Evolutionary conservation across 92 coral and sea anemone species (phyloP).

Genomic region (Bergia puertoricense): DNA sequence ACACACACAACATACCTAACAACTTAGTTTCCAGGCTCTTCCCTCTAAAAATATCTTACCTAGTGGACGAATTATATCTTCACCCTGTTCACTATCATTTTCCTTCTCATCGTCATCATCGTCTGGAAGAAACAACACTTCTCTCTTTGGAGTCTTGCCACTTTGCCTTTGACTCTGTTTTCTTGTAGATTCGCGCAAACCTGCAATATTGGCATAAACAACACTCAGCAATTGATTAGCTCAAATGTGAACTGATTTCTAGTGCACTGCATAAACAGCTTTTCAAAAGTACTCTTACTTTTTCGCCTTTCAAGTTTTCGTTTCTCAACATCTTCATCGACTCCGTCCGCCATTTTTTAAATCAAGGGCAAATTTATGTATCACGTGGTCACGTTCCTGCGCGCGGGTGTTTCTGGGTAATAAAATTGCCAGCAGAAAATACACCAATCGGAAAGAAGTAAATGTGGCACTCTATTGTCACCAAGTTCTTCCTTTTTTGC

Average conservation of each 20-base stretch:
- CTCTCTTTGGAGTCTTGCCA: slow-evolving; percentile 9
- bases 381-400: slow-evolving; percentile 32
- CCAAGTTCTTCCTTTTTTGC: not conserved
- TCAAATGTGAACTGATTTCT: not conserved
- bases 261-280: not conserved
- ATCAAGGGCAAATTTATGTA: not conserved
- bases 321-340: not conserved
- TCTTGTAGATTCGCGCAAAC: slow-evolving; percentile 30
- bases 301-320: not conserved
- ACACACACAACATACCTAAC: not conserved
- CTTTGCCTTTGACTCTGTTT: slow-evolving; percentile 19
- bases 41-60: not conserved
- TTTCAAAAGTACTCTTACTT: slow-evolving; percentile 9
- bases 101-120: slow-evolving; percentile 34
- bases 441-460: slow-evolving; percentile 32
- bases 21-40: not conserved
- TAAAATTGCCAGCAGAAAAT: not conserved
- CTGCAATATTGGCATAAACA: not conserved
- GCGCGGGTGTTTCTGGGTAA: slow-evolving; percentile 32
- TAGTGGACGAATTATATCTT: slow-evolving; percentile 32
- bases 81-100: slow-evolving; percentile 24
- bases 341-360: slow-evolving; percentile 36
- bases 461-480: slow-evolving; percentile 46
- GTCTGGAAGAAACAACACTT: not conserved
- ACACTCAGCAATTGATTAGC: not conserved